Evolutionary conservation across 2,797 vertebrate species (phyloP).

Genomic region (Enteromius fasciolatus): DNA sequence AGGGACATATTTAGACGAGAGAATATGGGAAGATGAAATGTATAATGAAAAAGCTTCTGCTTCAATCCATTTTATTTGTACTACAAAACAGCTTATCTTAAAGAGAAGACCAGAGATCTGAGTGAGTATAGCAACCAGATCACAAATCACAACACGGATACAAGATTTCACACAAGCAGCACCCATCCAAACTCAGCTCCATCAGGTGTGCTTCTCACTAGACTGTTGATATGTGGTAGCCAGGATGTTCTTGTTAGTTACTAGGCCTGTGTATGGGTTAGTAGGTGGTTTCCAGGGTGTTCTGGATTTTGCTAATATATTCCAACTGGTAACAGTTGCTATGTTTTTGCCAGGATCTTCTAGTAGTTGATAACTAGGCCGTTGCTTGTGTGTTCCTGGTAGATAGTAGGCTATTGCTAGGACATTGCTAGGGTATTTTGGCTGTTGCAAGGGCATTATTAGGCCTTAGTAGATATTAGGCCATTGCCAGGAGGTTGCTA

Average conservation of each 20-base stretch:
- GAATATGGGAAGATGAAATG: conserved; percentile 1
- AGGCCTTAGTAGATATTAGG: not conserved
- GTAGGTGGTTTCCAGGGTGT: not conserved
- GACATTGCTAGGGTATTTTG: not conserved
- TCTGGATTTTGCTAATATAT: not conserved
- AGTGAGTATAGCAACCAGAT: not conserved
- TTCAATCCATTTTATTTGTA: not conserved
- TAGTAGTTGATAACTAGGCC: not conserved
- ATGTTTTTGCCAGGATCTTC: not conserved
- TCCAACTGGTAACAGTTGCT: not conserved
- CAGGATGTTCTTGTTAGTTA: not conserved
- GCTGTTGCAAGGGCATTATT: not conserved
- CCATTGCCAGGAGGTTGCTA: not conserved
- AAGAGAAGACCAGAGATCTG: not conserved
- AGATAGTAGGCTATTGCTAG: not conserved
- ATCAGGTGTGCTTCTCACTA: not conserved
- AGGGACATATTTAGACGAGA: not conserved
- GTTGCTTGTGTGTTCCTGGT: not conserved
- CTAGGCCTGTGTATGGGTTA: not conserved
- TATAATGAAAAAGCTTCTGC: conserved; percentile 3
- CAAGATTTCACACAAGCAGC: not conserved
- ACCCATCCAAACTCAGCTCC: not conserved
- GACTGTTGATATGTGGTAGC: not conserved
- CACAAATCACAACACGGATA: not conserved
- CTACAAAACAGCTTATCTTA: conserved; percentile 14